phyloP scores from a whole-genome alignment of 2,888 invertebrate species.

The Drosophila setosimentum region DNA sequence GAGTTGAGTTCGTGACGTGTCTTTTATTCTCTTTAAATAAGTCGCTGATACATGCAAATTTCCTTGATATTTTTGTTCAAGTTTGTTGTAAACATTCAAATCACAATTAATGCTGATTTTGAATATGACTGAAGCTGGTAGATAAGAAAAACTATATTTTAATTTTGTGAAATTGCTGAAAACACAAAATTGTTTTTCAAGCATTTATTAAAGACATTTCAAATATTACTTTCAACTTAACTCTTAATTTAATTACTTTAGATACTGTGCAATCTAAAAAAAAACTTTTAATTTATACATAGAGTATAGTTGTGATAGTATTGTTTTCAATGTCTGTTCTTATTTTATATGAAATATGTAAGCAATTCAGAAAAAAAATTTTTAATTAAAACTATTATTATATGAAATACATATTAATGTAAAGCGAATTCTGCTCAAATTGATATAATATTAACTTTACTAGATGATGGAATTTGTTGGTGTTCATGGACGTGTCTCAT shows the following conservation, averaged over 20 bases:
- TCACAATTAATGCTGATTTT: not conserved
- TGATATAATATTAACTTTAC: not conserved
- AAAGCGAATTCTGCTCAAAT: not conserved
- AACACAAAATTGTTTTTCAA: not conserved
- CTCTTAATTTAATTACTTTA: not conserved
- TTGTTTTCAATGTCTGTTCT: too few species aligned
- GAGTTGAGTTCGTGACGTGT: conserved; percentile 9
- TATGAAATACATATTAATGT: not conserved
- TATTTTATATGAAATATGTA: too few species aligned
- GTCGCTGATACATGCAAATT: not conserved
- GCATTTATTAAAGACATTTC: not conserved
- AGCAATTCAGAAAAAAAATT: too few species aligned
- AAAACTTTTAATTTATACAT: not conserved
- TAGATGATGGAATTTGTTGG: not conserved
- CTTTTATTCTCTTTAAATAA: not conserved
- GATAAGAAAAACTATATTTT: too few species aligned
- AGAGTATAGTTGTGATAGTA: too few species aligned
- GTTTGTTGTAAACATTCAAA: not conserved
- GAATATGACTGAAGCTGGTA: not conserved
- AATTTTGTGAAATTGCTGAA: not conserved
- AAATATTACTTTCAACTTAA: not conserved
- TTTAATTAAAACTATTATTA: not conserved
- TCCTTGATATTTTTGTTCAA: not conserved
- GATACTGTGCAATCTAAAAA: too few species aligned
- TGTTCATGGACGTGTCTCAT: not conserved